Percentiles rank a stretch among this genome's conserved stretches.
Conservation (phyloP, 2,797 vertebrate species). For the Octomys mimax region DNA sequence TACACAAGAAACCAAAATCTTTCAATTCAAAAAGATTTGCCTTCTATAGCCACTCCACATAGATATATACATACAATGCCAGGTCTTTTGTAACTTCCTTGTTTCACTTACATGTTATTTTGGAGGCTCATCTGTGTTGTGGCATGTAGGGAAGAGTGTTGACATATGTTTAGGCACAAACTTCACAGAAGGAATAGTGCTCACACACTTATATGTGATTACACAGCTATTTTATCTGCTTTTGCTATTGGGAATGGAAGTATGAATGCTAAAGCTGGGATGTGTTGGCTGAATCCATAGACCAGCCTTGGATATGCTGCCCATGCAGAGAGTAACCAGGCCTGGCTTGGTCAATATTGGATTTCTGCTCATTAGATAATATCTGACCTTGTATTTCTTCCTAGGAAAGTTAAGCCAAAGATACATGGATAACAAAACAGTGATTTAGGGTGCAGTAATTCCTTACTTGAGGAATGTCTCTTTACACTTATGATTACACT, state of each 20-base stretch:
- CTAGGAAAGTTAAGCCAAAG: slow-evolving; percentile 46
- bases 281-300: not conserved
- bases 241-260: not conserved
- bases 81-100: not conserved
- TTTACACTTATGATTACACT: slow-evolving; percentile 18
- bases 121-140: not conserved
- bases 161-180: not conserved
- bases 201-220: not conserved
- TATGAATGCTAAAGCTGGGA: not conserved
- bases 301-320: not conserved
- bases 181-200: not conserved
- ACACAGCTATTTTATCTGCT: not conserved
- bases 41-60: slow-evolving; percentile 4
- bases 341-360: not conserved
- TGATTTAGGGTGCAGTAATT: slow-evolving; percentile 11
- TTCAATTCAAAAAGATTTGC: slow-evolving; percentile 20
- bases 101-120: not conserved
- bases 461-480: not conserved
- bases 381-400: not conserved
- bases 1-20: not conserved
- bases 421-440: not conserved
- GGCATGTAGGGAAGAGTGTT: not conserved
- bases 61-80: not conserved
- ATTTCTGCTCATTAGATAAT: slow-evolving; percentile 14
- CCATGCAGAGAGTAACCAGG: not conserved